Evolutionary conservation across 2,888 invertebrate species (phyloP), one percentile per base, ranked within the genome.

Genomic region (Volucella inflata): DNA sequence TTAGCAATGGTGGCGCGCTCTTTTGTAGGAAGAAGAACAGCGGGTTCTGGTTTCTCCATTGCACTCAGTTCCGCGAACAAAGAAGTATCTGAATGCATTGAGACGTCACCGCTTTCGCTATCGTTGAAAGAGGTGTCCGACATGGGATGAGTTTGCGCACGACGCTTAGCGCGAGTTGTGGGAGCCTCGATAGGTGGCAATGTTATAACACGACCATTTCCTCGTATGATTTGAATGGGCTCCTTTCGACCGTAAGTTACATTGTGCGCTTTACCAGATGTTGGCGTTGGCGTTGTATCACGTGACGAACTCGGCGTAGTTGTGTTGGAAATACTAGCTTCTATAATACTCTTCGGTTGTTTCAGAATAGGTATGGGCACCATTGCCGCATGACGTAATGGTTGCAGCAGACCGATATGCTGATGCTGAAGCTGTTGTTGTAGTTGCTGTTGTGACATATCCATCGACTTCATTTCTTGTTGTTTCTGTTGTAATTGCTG

Each of bases 151-250:
- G 88, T 88, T 85, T 94, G 94, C 78, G 93, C 94, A 87, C 94
- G 94, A 12, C 94, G 93, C 89, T 96, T 95, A 17, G 96, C 95
- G 51, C 96, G 93, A 0, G 97, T 97, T 1, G 96, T 95, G 9
- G 97, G 97, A 21, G 96, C 95, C 91, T 96, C 97, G 71, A 96
- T 96, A 0, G 96, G 96, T 12, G 97, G 97, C 84, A 97, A 92
- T 0, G 95, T 95, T 67, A 96, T 95, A 48, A 96, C 94, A 42
- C 96, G 93, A 0, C 96, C 96, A 90, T 96, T 96, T 17, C 95
- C 94, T 17, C 96, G 93, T 10, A 96, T 93, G 87, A 96, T 95
- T 91, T 96, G 96, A 78, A 95, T 95, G 0, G 95, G 94, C 88
- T 95, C 91, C 12, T 89, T 88, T 0, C 90, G 90, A 10, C 82